Evolutionary conservation across 2,797 vertebrate genomes (phyloP).

Genomic region (Pseudocheirus occidentalis): DNA sequence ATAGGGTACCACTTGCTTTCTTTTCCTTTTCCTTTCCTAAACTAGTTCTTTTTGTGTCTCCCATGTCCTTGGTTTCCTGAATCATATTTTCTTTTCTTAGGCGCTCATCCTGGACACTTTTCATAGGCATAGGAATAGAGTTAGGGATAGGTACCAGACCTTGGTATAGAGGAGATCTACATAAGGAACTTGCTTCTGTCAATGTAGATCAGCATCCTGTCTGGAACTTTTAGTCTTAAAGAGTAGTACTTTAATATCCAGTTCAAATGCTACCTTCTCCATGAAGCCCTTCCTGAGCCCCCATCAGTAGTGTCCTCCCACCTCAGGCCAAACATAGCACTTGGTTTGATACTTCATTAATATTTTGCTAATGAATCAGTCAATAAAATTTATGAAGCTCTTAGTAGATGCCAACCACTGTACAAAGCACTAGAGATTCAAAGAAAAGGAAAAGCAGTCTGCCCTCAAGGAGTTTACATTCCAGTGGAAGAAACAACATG

Average conservation of each 20-base stretch:
- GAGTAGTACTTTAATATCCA: neutral
- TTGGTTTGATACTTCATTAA: neutral
- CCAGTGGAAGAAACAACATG: neutral
- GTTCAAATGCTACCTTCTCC: neutral
- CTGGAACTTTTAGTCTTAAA: neutral
- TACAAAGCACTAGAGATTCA: neutral
- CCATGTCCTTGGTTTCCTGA: neutral
- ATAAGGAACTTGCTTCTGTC: neutral
- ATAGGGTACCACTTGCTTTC: neutral
- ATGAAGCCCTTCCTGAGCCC: neutral
- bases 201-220: neutral
- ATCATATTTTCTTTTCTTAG: neutral
- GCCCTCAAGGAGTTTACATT: neutral
- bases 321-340: neutral
- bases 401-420: too few species aligned
- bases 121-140: neutral
- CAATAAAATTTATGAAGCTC: too few species aligned
- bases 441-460: neutral
- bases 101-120: neutral
- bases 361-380: neutral
- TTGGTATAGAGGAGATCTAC: neutral
- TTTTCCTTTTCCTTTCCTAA: neutral
- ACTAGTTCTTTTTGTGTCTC: neutral
- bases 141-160: neutral
- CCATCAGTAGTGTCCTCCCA: neutral